Conservation (phyloP, 2,113 vertebrate species). For the Galeopterus variegatus region DNA sequence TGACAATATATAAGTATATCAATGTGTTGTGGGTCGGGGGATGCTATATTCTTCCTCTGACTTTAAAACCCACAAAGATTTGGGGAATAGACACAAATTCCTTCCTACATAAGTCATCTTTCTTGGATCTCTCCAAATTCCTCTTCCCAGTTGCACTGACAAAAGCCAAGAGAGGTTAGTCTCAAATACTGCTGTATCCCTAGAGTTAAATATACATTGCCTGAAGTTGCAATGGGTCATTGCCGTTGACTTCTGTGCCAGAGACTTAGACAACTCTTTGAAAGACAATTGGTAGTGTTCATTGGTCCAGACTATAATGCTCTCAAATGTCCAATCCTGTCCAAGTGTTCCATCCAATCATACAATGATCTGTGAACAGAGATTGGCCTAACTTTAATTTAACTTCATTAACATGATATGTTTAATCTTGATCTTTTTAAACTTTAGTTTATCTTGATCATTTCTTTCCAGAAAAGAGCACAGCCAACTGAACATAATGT, state of each 20-base stretch:
- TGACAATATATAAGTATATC: background rate
- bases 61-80: slow-evolving; percentile 18
- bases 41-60: background rate
- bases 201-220: background rate
- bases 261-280: slow-evolving; percentile 24
- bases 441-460: background rate
- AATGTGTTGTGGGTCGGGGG: background rate
- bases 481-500: background rate
- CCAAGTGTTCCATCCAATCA: background rate
- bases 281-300: slow-evolving; percentile 47
- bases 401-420: background rate
- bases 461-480: slow-evolving; percentile 11
- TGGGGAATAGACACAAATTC: background rate
- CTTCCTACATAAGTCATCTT: slow-evolving; percentile 47
- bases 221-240: background rate
- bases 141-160: background rate
- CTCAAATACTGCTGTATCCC: background rate
- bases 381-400: slow-evolving; percentile 57
- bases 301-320: slow-evolving; percentile 3
- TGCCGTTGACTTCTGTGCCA: background rate
- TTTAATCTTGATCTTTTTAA: background rate
- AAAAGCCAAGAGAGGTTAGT: slow-evolving; percentile 54
- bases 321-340: slow-evolving; percentile 44
- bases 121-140: slow-evolving; percentile 1
- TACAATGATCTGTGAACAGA: slow-evolving; percentile 24